Evolutionary conservation across 2,797 vertebrate species (phyloP), one percentile per base, ranked within the genome.

Genomic region (Oophaga sylvatica): DNA sequence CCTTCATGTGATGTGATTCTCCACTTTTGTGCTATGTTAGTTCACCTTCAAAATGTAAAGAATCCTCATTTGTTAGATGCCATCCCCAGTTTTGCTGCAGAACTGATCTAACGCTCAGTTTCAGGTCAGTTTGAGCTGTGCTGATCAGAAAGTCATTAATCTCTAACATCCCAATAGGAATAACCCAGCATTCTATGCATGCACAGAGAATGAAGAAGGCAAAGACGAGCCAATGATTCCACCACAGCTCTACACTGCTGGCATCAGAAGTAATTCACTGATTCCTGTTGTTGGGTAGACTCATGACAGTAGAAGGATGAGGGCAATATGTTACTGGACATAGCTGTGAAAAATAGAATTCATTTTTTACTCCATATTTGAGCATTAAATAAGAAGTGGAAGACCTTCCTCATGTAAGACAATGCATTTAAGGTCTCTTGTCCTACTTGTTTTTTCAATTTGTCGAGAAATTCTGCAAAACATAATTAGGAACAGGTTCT

Each of bases 381-480:
- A 76, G 41, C 11, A 48, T 12, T 20, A 19, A 19, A 22, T 15
- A 57, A 0, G 86, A 70, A 29, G 35, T 75, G 88, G 80, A 48
- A 81, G 82, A 83, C 83, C 75, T 1, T 89, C 80, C 10, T 82
- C 90, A 8, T 88, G 91, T 76, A 90, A 85, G n/a, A 83, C 85
- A 2, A 85, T 71, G 53, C 76, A 92, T 19, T 81, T 84, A 20
- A 70, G 86, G 53, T 87, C 56, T 29, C 85, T 84, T 85, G 62
- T 76, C 77, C 82, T 84, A 56, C 88, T 91, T 0, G 87, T 88
- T 85, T 92, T 91, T 2, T 70, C 90, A 0, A 87, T 90, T 88
- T 93, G 92, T 35, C 94, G 95, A 89, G 95, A 92, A 96, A 97
- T 97, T 92, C 96, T 97, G 93, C 13, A 88, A 87, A 87, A 53